phyloP scores from a whole-genome alignment of 2,113 vertebrate genomes.

The Centropus unirufus region DNA sequence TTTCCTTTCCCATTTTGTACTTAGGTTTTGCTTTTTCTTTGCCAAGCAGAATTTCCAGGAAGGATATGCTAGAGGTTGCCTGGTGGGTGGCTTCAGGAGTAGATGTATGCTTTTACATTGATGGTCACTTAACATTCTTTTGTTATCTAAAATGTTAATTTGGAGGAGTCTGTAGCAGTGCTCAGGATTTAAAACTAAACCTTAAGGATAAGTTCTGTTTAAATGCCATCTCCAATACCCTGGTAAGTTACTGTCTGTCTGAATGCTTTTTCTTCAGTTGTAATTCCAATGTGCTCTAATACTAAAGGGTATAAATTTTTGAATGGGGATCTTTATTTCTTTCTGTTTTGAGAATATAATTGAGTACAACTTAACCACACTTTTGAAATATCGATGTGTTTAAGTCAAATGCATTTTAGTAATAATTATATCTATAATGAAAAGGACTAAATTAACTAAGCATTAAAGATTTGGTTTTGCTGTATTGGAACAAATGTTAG shows the following conservation, averaged over 20 bases:
- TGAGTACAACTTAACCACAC: neutral
- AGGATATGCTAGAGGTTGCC: neutral
- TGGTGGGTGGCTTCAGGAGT: neutral
- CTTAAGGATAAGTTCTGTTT: neutral
- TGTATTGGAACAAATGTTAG: neutral
- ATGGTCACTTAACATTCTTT: neutral
- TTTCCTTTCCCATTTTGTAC: neutral
- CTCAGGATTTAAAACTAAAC: neutral
- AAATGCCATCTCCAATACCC: neutral
- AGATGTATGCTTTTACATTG: neutral
- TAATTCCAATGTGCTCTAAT: neutral
- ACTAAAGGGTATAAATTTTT: neutral
- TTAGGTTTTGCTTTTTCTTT: slow-evolving; percentile 30
- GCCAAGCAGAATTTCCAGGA: slow-evolving; percentile 14
- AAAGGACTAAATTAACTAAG: neutral
- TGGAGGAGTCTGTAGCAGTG: neutral
- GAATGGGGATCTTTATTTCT: neutral
- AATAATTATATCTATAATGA: neutral
- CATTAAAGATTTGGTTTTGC: neutral
- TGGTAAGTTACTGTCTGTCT: neutral
- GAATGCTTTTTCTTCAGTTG: neutral
- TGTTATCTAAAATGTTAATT: slow-evolving; percentile 34
- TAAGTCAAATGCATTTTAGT: neutral
- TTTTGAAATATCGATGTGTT: neutral
- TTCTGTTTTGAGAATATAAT: neutral